Percentiles rank a stretch among this genome's conserved stretches.
Evolutionary conservation across 2,113 vertebrate genomes (phyloP).

Genomic region (Brachypodius melanocephalos): DNA sequence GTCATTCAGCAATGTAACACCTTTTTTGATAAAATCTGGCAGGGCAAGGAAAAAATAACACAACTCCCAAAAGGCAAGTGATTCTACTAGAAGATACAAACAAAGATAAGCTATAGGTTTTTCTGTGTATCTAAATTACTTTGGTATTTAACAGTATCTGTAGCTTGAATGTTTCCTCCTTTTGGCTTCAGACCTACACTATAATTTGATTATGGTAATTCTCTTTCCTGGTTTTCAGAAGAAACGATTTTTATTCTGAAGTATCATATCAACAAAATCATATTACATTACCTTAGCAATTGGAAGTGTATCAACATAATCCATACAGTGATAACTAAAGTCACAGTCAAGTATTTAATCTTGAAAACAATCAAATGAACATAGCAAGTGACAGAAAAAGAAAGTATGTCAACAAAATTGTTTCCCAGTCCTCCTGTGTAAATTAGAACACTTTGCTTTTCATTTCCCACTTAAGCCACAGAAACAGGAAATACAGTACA

Average conservation of each 20-base stretch:
- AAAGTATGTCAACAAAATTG: neutral
- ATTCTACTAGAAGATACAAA: neutral
- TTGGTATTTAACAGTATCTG: neutral
- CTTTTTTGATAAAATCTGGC: neutral
- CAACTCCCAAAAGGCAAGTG: neutral
- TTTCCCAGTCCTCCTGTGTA: neutral
- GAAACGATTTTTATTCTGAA: neutral
- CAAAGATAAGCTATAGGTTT: neutral
- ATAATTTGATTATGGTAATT: neutral
- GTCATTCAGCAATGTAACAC: neutral
- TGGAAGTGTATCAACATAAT: neutral
- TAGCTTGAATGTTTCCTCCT: neutral
- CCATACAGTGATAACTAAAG: neutral
- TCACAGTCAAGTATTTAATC: neutral
- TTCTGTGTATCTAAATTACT: neutral
- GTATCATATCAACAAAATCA: neutral
- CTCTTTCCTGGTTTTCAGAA: neutral
- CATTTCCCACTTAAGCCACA: neutral
- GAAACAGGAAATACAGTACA: neutral
- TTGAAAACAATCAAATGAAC: neutral
- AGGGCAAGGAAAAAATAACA: neutral
- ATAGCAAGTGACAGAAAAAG: neutral
- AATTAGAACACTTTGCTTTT: neutral
- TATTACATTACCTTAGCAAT: neutral
- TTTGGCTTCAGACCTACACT: neutral